Evolutionary conservation across 1,140 invertebrate genomes (phyloP).

Genomic region (Rhyzopertha dominica): DNA sequence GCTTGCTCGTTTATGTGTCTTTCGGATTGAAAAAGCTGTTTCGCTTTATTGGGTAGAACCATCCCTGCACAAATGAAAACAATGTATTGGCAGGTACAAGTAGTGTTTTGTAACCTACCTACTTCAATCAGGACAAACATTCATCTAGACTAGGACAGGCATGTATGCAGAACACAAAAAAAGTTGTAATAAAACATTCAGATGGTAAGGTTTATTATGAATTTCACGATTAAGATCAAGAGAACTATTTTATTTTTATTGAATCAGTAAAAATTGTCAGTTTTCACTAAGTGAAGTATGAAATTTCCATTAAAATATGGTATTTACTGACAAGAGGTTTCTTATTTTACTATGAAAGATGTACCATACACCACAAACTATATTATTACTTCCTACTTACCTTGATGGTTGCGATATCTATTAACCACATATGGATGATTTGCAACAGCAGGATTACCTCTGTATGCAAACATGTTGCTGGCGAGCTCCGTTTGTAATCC

Average conservation of each 20-base stretch:
- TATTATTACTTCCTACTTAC: no score
- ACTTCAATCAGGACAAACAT: no score
- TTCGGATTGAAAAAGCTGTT: constrained; percentile 22
- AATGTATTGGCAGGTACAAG: constrained; percentile 9
- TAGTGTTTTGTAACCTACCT: not conserved
- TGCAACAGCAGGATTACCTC: constrained; percentile 26
- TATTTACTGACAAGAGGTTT: no score
- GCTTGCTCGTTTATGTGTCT: constrained; percentile 17
- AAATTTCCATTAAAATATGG: no score
- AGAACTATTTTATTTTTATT: no score
- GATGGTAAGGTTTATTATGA: not conserved
- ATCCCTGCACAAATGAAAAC: no score
- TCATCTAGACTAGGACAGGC: no score
- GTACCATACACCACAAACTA: no score
- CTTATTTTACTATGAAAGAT: no score
- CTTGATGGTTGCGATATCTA: constrained; percentile 8
- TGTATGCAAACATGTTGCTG: constrained; percentile 29
- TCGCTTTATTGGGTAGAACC: constrained; percentile 21
- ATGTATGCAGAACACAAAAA: not conserved
- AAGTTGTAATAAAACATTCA: not conserved
- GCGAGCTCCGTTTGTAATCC: constrained; percentile 32
- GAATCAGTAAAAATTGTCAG: no score
- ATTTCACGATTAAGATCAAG: not conserved
- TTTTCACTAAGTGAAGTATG: no score
- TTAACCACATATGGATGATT: constrained; percentile 15